Evolutionary conservation across 53 echinoderm and acorn worm genomes (phyloP).

Genomic region (Luidia sarsii): DNA sequence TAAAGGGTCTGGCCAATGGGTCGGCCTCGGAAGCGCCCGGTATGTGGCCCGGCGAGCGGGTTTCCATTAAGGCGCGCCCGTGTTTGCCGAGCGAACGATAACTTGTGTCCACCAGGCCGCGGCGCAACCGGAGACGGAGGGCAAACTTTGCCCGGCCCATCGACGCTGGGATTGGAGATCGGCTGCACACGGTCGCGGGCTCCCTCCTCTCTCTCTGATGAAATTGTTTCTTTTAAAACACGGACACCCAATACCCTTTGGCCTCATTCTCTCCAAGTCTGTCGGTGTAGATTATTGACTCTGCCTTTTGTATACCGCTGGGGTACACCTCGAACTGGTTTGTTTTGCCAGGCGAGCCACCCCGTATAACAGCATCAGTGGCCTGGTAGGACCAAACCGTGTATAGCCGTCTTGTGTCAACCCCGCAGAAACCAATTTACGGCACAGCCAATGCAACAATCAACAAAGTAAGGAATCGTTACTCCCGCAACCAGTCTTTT

Average conservation of each 20-base stretch:
- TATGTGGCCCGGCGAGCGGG: too few relatives aligned
- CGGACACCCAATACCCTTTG: conserved; percentile 23
- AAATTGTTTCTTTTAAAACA: conserved; percentile 42
- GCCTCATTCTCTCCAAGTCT: neutral
- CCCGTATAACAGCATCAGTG: too few relatives aligned
- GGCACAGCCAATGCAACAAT: too few relatives aligned
- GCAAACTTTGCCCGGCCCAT: conserved; percentile 33
- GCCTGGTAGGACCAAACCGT: too few relatives aligned
- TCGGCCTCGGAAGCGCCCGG: too few relatives aligned
- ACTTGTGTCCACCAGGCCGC: neutral
- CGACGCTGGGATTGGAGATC: conserved; percentile 11
- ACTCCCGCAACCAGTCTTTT: too few relatives aligned
- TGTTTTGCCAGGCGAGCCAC: neutral
- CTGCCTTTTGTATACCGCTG: conserved; percentile 28
- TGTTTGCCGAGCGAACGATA: conserved; percentile 33
- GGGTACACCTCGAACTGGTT: conserved; percentile 24
- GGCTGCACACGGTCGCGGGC: neutral
- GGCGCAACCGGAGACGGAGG: conserved; percentile 32
- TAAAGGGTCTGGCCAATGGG: too few relatives aligned
- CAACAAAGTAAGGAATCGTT: too few relatives aligned
- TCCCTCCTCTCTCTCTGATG: conserved; percentile 25
- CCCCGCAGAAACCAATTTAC: too few relatives aligned
- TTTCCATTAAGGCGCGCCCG: conserved; percentile 26
- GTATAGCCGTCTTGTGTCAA: too few relatives aligned
- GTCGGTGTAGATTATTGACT: conserved; percentile 40